A percentile compares a stretch with the other conserved stretches of the same genome.
Evolutionary conservation across 2,797 vertebrate species (phyloP).

Genomic region (Diplodus sargus): DNA sequence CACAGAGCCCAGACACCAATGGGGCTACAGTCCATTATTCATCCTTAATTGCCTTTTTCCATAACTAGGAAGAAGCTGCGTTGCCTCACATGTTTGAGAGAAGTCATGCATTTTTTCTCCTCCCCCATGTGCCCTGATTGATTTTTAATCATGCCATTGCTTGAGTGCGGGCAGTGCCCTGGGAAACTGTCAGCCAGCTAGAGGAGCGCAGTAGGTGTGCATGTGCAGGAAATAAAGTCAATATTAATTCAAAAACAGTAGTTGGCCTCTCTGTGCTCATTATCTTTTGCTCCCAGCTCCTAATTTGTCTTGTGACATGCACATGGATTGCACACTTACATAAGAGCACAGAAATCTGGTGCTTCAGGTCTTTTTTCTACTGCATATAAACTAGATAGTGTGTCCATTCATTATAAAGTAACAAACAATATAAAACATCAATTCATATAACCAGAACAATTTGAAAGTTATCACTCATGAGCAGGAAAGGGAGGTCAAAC

Average conservation of each 20-base stretch:
- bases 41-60: conserved; percentile 75
- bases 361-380: conserved; percentile 12
- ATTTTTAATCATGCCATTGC: conserved; percentile 72
- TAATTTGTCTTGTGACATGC: conserved; percentile 40
- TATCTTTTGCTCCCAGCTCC: conserved; percentile 33
- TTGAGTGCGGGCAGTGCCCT: conserved; percentile 42
- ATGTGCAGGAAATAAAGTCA: conserved; percentile 49
- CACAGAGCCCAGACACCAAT: conserved; percentile 41
- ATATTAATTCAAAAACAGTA: conserved; percentile 53
- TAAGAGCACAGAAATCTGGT: conserved; percentile 2
- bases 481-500: conserved; percentile 3
- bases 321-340: conserved; percentile 10
- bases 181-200: conserved; percentile 52
- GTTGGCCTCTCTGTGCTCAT: conserved; percentile 30
- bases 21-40: conserved; percentile 72
- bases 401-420: neutral
- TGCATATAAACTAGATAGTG: neutral
- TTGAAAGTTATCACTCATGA: neutral
- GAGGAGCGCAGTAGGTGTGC: conserved; percentile 45
- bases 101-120: conserved; percentile 55
- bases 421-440: conserved; percentile 8
- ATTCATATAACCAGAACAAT: neutral
- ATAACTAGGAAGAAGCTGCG: conserved; percentile 63
- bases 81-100: conserved; percentile 60
- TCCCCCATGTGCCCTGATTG: conserved; percentile 63